Conservation (phyloP, 2,888 invertebrate species). For the Parapristionchus giblindavisi region DNA sequence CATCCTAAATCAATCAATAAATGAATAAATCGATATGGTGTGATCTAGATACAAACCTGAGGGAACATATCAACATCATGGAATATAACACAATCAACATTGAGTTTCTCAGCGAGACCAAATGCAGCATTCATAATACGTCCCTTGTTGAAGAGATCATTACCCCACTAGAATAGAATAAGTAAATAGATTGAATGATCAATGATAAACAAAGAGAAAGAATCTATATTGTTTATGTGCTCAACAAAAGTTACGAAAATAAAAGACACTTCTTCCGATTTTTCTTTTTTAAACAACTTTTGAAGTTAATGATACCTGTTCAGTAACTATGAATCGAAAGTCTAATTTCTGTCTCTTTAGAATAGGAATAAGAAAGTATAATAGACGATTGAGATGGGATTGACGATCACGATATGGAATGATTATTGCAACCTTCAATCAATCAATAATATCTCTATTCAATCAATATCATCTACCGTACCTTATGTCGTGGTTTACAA, state of each 20-base stretch:
- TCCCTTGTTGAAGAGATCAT: constrained; percentile 69
- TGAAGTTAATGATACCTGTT: constrained; percentile 59
- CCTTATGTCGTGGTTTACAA: constrained; percentile 58
- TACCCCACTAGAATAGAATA: constrained; percentile 59
- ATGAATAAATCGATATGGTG: too few relatives aligned
- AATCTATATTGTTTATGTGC: background rate
- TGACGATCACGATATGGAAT: constrained; percentile 70
- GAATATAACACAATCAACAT: constrained; percentile 69
- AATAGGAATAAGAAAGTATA: constrained; percentile 69
- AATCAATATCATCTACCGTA: constrained; percentile 18
- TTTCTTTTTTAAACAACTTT: too few relatives aligned
- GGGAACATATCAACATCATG: constrained; percentile 73
- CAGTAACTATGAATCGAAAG: constrained; percentile 69
- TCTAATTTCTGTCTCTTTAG: constrained; percentile 68
- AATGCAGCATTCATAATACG: constrained; percentile 70
- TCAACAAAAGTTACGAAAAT: too few relatives aligned
- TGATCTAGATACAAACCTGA: too few relatives aligned
- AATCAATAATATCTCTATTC: constrained; percentile 30
- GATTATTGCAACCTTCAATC: constrained; percentile 68
- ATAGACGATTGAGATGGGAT: constrained; percentile 65
- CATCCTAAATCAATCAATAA: constrained; percentile 61
- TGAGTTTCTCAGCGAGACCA: constrained; percentile 58
- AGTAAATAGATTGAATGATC: background rate
- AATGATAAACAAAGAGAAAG: background rate
- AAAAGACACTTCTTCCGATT: too few relatives aligned